Evolutionary conservation across 2,113 vertebrate genomes (phyloP).

Genomic region (Grantiella picta): DNA sequence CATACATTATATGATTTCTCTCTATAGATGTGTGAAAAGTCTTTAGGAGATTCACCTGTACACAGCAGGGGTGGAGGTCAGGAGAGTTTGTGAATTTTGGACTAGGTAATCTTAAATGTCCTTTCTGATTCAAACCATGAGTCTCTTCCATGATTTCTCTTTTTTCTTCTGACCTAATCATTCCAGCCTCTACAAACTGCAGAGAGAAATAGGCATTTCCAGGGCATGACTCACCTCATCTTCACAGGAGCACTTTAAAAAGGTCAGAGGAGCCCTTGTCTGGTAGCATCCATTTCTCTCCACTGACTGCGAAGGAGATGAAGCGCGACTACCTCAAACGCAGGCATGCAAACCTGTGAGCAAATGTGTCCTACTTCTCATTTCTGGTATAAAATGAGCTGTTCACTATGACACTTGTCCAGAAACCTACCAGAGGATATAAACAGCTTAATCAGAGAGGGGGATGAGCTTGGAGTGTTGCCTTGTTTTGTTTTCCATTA

Average conservation of each 20-base stretch:
- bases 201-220: neutral
- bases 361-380: neutral
- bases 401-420: neutral
- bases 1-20: neutral
- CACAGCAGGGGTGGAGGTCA: neutral
- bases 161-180: neutral
- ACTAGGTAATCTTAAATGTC: neutral
- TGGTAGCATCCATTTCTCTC: neutral
- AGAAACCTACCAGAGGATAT: neutral
- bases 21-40: neutral
- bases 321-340: neutral
- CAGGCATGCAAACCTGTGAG: neutral
- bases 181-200: neutral
- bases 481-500: neutral
- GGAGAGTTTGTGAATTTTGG: neutral
- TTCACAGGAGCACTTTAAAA: neutral
- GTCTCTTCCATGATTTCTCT: neutral
- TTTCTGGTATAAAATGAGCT: neutral
- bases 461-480: neutral
- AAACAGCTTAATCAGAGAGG: neutral
- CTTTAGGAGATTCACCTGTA: neutral
- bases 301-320: neutral
- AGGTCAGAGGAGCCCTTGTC: neutral
- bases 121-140: neutral
- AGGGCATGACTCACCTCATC: conserved; percentile 12